Conservation (phyloP, 2,888 invertebrate genomes). For the Augochlorella aurata region DNA sequence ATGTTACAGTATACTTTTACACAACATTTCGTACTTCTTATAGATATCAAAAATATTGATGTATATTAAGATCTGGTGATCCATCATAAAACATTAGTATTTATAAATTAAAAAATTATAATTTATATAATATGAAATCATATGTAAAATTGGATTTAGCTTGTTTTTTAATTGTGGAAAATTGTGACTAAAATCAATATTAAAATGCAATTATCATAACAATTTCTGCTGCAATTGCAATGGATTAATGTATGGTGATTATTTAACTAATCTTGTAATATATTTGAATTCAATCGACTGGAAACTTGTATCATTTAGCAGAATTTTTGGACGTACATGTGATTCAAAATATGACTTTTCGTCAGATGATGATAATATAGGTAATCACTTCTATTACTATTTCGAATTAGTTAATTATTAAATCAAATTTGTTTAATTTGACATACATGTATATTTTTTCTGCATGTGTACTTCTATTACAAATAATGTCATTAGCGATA, state of each 20-base stretch:
- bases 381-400: constrained; percentile 48
- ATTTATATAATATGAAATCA: constrained; percentile 45
- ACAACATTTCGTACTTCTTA: constrained; percentile 55
- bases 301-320: constrained; percentile 41
- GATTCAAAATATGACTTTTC: constrained; percentile 37
- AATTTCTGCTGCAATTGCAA: constrained; percentile 58
- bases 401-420: constrained; percentile 58
- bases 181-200: constrained; percentile 16
- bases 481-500: constrained; percentile 52
- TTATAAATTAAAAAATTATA: constrained; percentile 47
- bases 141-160: not conserved
- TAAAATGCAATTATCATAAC: constrained; percentile 31
- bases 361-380: constrained; percentile 29
- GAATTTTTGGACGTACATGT: constrained; percentile 39
- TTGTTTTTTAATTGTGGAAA: constrained; percentile 10
- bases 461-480: constrained; percentile 59
- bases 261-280: constrained; percentile 57
- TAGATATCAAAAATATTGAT: constrained; percentile 59
- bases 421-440: constrained; percentile 49
- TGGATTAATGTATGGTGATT: constrained; percentile 59
- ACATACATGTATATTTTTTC: constrained; percentile 56
- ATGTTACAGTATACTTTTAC: constrained; percentile 56
- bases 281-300: constrained; percentile 52
- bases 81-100: constrained; percentile 52
- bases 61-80: constrained; percentile 58